These are phyloP conservation scores for Acrobasis suavella DNA, from an alignment of 2,888 invertebrate genomes.

Conservation along the genomic window DNA sequence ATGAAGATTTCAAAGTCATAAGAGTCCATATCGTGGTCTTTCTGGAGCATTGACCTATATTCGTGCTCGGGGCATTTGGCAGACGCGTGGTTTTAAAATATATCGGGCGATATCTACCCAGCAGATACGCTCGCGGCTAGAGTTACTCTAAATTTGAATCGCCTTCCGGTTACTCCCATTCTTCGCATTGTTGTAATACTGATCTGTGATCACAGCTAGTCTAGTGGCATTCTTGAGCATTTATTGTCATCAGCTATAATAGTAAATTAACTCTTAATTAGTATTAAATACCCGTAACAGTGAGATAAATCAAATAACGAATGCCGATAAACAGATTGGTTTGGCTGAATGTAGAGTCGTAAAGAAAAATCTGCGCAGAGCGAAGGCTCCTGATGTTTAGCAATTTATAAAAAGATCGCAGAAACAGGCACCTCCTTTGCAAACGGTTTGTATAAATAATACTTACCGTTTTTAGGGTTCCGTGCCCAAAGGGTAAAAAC, in stretches of 20 bases:
- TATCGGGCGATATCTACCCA: conserved; percentile 39
- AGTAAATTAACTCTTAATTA: not conserved
- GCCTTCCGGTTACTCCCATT: conserved; percentile 34
- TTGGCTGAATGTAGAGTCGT: too few relatives aligned
- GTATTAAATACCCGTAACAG: too few relatives aligned
- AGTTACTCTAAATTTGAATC: conserved; percentile 35
- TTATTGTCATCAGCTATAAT: not conserved
- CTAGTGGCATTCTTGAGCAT: not conserved
- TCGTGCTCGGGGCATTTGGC: conserved; percentile 67
- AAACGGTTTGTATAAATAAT: too few relatives aligned
- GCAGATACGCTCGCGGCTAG: conserved; percentile 29
- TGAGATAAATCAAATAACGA: too few relatives aligned
- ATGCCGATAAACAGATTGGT: too few relatives aligned
- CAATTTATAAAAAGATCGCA: too few relatives aligned
- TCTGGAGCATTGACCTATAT: conserved; percentile 79
- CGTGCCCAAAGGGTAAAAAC: too few relatives aligned
- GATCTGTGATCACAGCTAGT: not conserved
- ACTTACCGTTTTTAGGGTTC: too few relatives aligned
- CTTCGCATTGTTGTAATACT: conserved; percentile 11
- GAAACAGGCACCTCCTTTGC: too few relatives aligned
- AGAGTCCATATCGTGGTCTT: conserved; percentile 30
- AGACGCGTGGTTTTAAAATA: conserved; percentile 63
- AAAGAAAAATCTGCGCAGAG: too few relatives aligned
- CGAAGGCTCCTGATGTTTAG: too few relatives aligned
- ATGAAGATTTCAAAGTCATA: conserved; percentile 21